Percentiles rank a stretch among this genome's conserved stretches.
Evolutionary conservation across 2,113 vertebrate genomes (phyloP).

Genomic region (Pteruthius melanotis): DNA sequence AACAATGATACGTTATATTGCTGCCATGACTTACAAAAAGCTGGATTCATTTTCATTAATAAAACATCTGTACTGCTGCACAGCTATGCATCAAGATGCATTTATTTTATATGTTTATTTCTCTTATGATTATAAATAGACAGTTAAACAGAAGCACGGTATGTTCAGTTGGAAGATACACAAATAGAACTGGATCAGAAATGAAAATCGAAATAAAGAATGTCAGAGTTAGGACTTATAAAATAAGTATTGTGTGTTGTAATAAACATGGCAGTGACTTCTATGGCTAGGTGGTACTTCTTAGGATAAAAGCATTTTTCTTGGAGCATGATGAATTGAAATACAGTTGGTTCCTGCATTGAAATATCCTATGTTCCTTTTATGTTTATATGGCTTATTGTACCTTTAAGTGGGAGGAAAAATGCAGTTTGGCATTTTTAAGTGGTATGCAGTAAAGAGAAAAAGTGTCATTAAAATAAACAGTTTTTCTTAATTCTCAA

Average conservation of each 20-base stretch:
- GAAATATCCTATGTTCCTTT: background rate
- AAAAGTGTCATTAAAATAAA: background rate
- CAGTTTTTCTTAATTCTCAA: background rate
- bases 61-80: slow-evolving; percentile 82
- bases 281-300: background rate
- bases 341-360: background rate
- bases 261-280: background rate
- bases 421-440: background rate
- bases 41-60: slow-evolving; percentile 85
- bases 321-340: background rate
- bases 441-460: background rate
- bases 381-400: background rate
- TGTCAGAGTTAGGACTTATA: background rate
- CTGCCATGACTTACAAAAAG: slow-evolving; percentile 83
- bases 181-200: slow-evolving; percentile 59
- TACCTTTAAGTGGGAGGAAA: background rate
- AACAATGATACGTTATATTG: slow-evolving; percentile 84
- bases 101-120: slow-evolving; percentile 83
- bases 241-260: background rate
- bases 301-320: background rate
- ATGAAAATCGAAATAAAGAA: slow-evolving; percentile 1
- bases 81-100: slow-evolving; percentile 80
- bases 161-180: slow-evolving; percentile 48
- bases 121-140: slow-evolving; percentile 72
- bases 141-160: slow-evolving; percentile 69